Conservation (phyloP, 2,113 vertebrate species). For the Craseonycteris thonglongyai region DNA sequence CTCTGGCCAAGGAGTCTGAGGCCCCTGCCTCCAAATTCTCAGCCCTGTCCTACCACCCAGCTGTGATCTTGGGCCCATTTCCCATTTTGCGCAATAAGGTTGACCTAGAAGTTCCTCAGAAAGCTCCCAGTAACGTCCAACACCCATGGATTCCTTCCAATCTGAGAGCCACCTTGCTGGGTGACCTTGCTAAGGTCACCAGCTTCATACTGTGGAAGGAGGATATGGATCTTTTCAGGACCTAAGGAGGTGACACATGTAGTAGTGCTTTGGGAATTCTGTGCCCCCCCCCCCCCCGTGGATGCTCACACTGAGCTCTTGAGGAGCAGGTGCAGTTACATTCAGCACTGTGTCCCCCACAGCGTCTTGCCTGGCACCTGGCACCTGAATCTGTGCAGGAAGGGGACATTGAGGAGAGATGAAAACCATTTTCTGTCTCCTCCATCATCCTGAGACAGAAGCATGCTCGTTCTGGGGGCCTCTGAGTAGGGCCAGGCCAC, state of each 20-base stretch:
- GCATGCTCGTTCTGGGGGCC: background rate
- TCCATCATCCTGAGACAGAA: background rate
- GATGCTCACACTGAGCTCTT: rapidly evolving
- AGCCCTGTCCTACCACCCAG: background rate
- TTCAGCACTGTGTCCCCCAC: too few species aligned
- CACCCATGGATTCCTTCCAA: background rate
- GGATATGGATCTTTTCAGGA: background rate
- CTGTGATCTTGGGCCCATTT: background rate
- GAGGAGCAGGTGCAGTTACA: background rate
- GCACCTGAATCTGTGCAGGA: background rate
- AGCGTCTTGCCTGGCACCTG: background rate
- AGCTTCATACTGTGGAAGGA: background rate
- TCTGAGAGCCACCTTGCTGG: background rate
- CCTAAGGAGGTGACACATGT: background rate
- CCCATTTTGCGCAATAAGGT: background rate
- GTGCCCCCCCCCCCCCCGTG: too few species aligned
- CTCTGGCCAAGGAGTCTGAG: background rate
- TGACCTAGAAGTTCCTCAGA: background rate
- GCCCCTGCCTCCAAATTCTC: background rate
- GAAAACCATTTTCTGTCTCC: background rate
- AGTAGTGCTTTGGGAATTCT: background rate
- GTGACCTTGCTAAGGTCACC: background rate
- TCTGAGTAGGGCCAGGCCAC: background rate
- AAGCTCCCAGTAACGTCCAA: background rate
- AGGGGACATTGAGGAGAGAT: background rate